Evolutionary conservation across 2,797 vertebrate species (phyloP), one percentile per base, ranked within the genome.

Genomic region (Hylomyscus alleni): DNA sequence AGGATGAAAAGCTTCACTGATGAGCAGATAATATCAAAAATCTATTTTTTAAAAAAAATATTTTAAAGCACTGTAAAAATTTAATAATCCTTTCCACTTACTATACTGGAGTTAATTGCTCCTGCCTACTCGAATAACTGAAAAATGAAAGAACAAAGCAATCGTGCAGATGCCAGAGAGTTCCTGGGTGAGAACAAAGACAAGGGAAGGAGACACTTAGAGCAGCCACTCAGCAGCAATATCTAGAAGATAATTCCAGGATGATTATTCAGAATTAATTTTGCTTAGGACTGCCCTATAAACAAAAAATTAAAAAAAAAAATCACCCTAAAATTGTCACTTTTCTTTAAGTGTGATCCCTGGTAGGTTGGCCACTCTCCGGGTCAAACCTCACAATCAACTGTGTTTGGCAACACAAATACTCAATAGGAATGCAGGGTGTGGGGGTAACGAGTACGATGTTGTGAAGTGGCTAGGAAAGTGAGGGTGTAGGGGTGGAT

Each of bases 161-260:
- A 62, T 54, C 34, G 58, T 84, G 50, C 58, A 84, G 60, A 81
- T 26, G 78, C 82, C 86, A 82, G 73, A 91, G 75, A 44, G 91
- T 81, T 85, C 81, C 89, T 65, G 88, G 86, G 44, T 20, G 62
- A 92, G 83, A 97, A 97, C 82, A 94, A 95, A 97, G 90, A 92
- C 88, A 67, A 90, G 84, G 58, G 93, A 95, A 90, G 72, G 88
- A 94, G 81, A 80, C 37, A 92, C 80, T 91, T 84, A 76, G 44
- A 29, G 50, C 60, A 96, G 67, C 12, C 89, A 65, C 60, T n/a
- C 34, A 52, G 60, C 44, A 60, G 84, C 81, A 69, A 44, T 75
- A 93, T 90, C 77, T 62, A 60, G 77, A 26, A 11, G 34, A 80
- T 80, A 77, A 89, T 85, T 90, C 60, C 54, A n/a, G 89, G 72